Base-by-base conservation (phyloP, 2,797 vertebrate genomes). In the Sphenodon punctatus region DNA sequence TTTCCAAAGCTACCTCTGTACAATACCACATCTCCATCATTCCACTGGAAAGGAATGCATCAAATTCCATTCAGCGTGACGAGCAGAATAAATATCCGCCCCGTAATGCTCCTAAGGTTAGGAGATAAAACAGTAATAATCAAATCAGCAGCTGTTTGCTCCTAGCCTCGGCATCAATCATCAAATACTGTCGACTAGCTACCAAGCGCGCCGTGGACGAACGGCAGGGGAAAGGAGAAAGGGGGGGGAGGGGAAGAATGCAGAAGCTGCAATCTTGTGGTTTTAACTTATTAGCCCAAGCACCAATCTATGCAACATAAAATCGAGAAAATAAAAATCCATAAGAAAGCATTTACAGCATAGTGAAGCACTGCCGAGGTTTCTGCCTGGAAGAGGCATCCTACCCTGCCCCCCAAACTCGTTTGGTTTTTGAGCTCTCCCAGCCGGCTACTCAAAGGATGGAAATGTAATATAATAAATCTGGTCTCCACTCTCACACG, bases 71-170 rank as follows among this genome's bases (percentile, higher is more conserved):
- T 85, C 93, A 82, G 89, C 38, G 7, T 75, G 78, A 84, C 59
- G 70, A 83, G 88, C 83, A 88, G 84, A 94, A 87, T 78, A 89
- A 85, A 85, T 82, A 91, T 83, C 92, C 43, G n/a, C 22, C 89
- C 90, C 81, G 78, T n/a, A 88, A 92, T 42, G 78, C 91, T 92
- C 77, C 69, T 58, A 93, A 94, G 90, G 86, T 93, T 92, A 89
- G 88, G 86, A 94, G 93, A 93, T 67, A 88, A 93, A 96, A 95
- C 25, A 63, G 84, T 55, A 86, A 92, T 88, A 90, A 93, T 93
- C 93, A 91, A 94, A 95, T 79, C 88, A 94, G 88, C 83, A 95
- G 94, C 93, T 94, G 89, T 90, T 92, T 83, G 90, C 81, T 88
- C 92, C 74, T 78, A 89, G 91, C 73, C 88, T 89, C 85, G 49